Evolutionary conservation across 1,140 invertebrate genomes (phyloP).

Genomic region (Paracyclopina nana): DNA sequence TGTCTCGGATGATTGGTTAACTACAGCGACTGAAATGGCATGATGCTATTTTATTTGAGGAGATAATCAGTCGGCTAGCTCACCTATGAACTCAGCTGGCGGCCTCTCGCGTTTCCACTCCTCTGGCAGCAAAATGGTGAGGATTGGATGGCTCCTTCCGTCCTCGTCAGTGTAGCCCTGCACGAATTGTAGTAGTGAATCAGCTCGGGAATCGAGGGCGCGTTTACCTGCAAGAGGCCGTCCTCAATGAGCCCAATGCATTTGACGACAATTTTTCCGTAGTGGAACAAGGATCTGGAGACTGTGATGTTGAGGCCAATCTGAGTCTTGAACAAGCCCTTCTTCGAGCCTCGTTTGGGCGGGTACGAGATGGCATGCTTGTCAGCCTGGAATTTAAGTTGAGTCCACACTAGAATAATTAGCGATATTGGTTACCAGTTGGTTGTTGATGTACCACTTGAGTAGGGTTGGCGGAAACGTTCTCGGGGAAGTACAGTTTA

Average conservation of each 20-base stretch:
- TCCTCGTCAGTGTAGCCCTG: neutral
- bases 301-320: conserved; percentile 10
- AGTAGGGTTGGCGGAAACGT: conserved; percentile 21
- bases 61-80: too few relatives aligned
- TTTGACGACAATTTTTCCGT: conserved; percentile 8
- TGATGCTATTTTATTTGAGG: too few relatives aligned
- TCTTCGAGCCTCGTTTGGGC: conserved; percentile 2
- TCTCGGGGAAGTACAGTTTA: conserved; percentile 23
- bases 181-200: neutral
- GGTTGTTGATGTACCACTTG: conserved; percentile 23
- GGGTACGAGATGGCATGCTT: too few relatives aligned
- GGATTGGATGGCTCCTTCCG: conserved; percentile 6
- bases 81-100: too few relatives aligned
- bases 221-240: neutral
- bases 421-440: conserved; percentile 19
- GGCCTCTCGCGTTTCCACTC: conserved; percentile 4
- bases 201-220: neutral
- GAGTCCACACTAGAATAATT: neutral
- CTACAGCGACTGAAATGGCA: too few relatives aligned
- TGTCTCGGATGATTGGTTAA: too few relatives aligned
- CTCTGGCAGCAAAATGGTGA: conserved; percentile 6
- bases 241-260: conserved; percentile 9
- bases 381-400: too few relatives aligned
- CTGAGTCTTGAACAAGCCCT: conserved; percentile 3
- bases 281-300: neutral